Conservation (phyloP, 1,140 invertebrate genomes). For the Leptoteleia sp. region DNA sequence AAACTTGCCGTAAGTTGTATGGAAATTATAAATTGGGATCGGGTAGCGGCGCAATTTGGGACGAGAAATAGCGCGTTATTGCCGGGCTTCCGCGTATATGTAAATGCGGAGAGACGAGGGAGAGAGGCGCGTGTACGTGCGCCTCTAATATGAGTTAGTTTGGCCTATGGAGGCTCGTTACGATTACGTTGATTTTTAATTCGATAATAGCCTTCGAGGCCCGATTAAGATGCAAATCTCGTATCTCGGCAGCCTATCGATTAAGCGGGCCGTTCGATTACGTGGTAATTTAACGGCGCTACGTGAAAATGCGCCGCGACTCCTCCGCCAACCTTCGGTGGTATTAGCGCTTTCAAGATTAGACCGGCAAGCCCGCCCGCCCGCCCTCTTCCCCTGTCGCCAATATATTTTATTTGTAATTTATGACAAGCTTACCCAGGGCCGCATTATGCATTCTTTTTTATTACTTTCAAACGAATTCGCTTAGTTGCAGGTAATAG, state of each 20-base stretch:
- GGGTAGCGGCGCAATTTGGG: conserved; percentile 12
- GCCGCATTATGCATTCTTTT: conserved; percentile 13
- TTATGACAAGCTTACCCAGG: conserved; percentile 20
- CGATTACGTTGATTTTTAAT: conserved; percentile 62
- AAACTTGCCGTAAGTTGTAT: too few relatives aligned
- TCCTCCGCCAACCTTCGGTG: conserved; percentile 7
- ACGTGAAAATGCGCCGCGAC: conserved; percentile 60
- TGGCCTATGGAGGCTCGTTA: conserved; percentile 49
- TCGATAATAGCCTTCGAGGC: conserved; percentile 55
- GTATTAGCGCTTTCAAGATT: conserved; percentile 50
- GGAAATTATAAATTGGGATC: conserved; percentile 43
- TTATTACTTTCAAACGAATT: neutral
- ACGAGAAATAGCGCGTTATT: too few relatives aligned
- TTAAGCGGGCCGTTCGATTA: conserved; percentile 63
- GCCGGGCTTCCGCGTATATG: too few relatives aligned
- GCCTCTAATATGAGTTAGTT: conserved; percentile 29
- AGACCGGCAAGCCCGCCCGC: conserved; percentile 35
- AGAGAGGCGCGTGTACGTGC: neutral
- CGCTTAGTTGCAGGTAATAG: too few relatives aligned
- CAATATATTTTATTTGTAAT: conserved; percentile 30
- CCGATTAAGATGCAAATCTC: conserved; percentile 67
- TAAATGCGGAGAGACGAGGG: too few relatives aligned
- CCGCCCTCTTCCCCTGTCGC: conserved; percentile 11
- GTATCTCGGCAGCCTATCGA: conserved; percentile 57
- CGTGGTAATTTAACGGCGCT: conserved; percentile 62